Conservation (phyloP, 2,888 invertebrate genomes). For the Arge pagana region DNA sequence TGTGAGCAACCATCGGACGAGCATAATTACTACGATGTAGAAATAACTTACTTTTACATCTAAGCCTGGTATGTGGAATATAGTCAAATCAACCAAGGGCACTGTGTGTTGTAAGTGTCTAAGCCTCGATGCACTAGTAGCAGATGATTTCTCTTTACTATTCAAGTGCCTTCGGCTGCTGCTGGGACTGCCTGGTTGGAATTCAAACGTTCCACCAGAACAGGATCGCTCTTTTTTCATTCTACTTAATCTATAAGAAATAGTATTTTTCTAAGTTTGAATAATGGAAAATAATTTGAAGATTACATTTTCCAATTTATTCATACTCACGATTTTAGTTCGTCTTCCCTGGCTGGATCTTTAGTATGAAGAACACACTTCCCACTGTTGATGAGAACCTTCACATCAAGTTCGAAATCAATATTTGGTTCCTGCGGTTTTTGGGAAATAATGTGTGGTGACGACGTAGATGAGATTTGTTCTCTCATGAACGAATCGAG, state of each 20-base stretch:
- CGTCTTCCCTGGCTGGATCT: constrained; percentile 72
- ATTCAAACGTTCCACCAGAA: constrained; percentile 67
- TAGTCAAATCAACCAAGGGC: constrained; percentile 76
- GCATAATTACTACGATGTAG: background rate
- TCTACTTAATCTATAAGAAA: constrained; percentile 59
- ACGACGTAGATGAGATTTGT: constrained; percentile 52
- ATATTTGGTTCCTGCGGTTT: constrained; percentile 87
- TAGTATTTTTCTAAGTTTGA: too few relatives aligned
- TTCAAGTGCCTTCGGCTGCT: constrained; percentile 57
- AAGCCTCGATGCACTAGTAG: constrained; percentile 53
- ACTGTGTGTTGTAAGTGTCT: constrained; percentile 57
- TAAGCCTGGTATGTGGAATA: constrained; percentile 88
- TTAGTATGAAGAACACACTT: constrained; percentile 96
- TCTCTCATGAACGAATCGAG: constrained; percentile 52
- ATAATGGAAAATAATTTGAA: background rate
- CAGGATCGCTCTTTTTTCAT: constrained; percentile 77
- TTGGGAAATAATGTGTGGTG: constrained; percentile 56
- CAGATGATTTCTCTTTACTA: constrained; percentile 53
- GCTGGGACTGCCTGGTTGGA: constrained; percentile 63
- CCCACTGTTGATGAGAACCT: constrained; percentile 94
- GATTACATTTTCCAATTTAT: constrained; percentile 31
- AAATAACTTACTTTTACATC: constrained; percentile 73
- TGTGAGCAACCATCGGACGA: background rate
- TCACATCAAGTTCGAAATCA: constrained; percentile 94
- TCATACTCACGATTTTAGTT: constrained; percentile 65